phyloP scores from a whole-genome alignment of 1,140 invertebrate genomes.

The Pygmarrhopalites habei region DNA sequence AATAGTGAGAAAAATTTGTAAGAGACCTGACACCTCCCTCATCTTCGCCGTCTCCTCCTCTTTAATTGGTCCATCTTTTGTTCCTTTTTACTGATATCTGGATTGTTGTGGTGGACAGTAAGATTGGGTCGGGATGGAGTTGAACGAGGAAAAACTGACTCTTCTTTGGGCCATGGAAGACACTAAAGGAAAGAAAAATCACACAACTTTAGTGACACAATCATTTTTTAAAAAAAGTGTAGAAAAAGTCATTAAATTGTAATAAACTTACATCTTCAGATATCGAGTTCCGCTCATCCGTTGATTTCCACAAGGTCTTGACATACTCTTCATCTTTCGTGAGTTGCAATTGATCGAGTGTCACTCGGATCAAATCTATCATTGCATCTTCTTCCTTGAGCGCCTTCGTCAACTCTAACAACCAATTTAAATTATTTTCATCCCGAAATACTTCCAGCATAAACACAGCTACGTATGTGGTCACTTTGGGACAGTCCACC shows the following conservation, averaged over 20 bases:
- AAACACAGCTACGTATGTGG: constrained; percentile 27
- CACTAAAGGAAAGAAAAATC: too few species aligned
- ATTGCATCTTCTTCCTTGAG: constrained; percentile 11
- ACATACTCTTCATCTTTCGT: constrained; percentile 28
- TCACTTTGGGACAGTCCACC: constrained; percentile 35
- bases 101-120: too few species aligned
- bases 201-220: too few species aligned
- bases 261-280: constrained; percentile 14
- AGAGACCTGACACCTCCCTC: too few species aligned
- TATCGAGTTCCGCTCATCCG: constrained; percentile 8
- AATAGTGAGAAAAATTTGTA: too few species aligned
- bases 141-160: too few species aligned
- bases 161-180: too few species aligned
- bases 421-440: constrained; percentile 31
- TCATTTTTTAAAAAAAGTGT: too few species aligned
- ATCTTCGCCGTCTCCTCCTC: too few species aligned
- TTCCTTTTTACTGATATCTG: too few species aligned
- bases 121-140: too few species aligned
- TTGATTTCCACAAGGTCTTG: constrained; percentile 20
- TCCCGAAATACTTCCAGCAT: constrained; percentile 34
- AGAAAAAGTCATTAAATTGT: background rate
- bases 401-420: constrained; percentile 16
- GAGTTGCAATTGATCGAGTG: constrained; percentile 23
- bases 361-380: constrained; percentile 15
- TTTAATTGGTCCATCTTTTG: too few species aligned